phyloP scores from a whole-genome alignment of 2,113 vertebrate species.

The Promerops cafer region DNA sequence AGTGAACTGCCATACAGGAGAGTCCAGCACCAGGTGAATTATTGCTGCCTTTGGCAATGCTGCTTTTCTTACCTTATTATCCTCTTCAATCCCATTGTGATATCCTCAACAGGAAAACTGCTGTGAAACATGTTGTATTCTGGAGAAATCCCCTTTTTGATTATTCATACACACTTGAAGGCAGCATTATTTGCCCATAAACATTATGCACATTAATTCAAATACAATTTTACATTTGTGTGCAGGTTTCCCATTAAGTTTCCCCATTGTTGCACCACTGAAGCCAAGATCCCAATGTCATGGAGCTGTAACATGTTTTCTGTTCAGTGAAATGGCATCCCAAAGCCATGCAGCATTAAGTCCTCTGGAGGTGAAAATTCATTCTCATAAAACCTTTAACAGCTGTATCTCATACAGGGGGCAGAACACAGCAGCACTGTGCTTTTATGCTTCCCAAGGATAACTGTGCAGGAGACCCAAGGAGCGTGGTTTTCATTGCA shows the following conservation, averaged over 20 bases:
- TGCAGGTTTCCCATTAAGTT: neutral
- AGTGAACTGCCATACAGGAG: neutral
- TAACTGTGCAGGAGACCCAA: neutral
- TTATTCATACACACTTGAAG: neutral
- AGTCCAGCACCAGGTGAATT: neutral
- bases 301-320: neutral
- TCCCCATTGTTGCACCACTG: neutral
- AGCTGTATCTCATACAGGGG: neutral
- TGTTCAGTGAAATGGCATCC: neutral
- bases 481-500: neutral
- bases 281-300: neutral
- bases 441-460: neutral
- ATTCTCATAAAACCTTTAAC: neutral
- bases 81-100: accelerated
- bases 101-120: neutral
- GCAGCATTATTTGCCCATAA: neutral
- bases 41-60: neutral
- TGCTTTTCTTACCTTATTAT: neutral
- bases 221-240: neutral
- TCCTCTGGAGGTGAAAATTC: neutral
- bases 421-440: neutral
- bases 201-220: neutral
- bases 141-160: neutral
- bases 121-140: neutral
- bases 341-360: neutral